Evolutionary conservation across 2,797 vertebrate genomes (phyloP), one percentile per base, ranked within the genome.

Genomic region (Xenops minutus): DNA sequence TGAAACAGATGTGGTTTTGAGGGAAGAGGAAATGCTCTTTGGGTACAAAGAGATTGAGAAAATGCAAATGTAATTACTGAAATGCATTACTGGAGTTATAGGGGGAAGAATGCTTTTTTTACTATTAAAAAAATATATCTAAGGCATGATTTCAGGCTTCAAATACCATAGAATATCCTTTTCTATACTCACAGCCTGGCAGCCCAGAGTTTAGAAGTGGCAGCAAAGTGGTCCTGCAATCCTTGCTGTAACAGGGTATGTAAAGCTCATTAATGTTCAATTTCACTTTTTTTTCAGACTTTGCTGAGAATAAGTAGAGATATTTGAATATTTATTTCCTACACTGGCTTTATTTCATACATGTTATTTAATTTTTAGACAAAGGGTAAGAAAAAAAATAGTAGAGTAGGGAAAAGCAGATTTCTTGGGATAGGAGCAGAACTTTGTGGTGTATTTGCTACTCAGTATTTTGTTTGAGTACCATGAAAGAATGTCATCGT

Each of bases 41-140:
- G 32, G 77, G 24, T 46, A 63, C 30, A 27, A 81, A 58, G 29
- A 23, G 30, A 27, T n/a, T 59, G 63, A 56, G n/a, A 43, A 69
- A 87, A 88, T 79, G 58, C 41, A 63, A 54, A 87, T 46, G 61
- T 90, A 85, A 93, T 58, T 32, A 20, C 22, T 48, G 76, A 67
- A 62, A 54, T 39, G 30, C 24, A 51, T 51, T 54, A 52, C 37
- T 89, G 49, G n/a, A 84, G 43, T 71, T 80, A 15, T 2, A 13
- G 9, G 21, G 30, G 32, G 61, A 84, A 75, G 11, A 27, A 34
- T 64, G 51, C 32, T 92, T 88, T 87, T 64, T 94, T 80, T 72
- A 22, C 37, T 63, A 9, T 30, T 3, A 7, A 5, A 19, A 27
- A 55, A 11, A 58, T 41, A 36, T 11, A 9, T 10, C 14, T 34